Conservation (phyloP, 2,797 vertebrate species). For the Poeciliopsis gracilis region DNA sequence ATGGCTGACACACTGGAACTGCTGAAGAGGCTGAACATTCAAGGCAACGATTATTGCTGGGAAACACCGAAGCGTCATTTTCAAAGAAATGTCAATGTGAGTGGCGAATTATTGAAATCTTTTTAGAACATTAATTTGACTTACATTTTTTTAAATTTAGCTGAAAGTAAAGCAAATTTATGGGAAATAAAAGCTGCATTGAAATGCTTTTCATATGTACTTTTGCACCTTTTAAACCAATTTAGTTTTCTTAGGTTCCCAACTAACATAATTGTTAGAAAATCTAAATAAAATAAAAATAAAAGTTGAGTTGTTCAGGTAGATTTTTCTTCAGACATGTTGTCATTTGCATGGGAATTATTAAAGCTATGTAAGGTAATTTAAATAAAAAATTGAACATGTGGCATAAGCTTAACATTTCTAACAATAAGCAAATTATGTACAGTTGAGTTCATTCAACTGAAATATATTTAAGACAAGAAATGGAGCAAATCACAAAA, state of each 20-base stretch:
- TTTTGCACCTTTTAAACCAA: background rate
- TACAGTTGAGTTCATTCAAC: background rate
- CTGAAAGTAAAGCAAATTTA: background rate
- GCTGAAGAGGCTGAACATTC: slow-evolving; percentile 12
- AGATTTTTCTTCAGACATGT: background rate
- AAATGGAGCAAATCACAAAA: background rate
- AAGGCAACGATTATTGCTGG: background rate
- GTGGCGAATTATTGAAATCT: background rate
- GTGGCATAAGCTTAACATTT: background rate
- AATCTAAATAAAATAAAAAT: background rate
- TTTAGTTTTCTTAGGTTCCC: background rate
- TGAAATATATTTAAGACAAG: background rate
- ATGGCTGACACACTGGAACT: slow-evolving; percentile 43
- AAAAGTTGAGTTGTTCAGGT: background rate
- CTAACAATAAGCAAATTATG: background rate
- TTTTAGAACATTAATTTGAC: background rate
- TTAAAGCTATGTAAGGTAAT: background rate
- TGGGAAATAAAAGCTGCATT: background rate
- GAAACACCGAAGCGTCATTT: background rate
- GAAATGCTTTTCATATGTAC: background rate
- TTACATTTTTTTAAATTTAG: background rate
- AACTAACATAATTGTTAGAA: background rate
- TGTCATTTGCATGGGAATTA: background rate
- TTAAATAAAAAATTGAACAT: background rate
- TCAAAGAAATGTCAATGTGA: background rate